phyloP scores from a whole-genome alignment of 35 echinoderm and acorn worm genomes.

The Stichopus chloronotus region DNA sequence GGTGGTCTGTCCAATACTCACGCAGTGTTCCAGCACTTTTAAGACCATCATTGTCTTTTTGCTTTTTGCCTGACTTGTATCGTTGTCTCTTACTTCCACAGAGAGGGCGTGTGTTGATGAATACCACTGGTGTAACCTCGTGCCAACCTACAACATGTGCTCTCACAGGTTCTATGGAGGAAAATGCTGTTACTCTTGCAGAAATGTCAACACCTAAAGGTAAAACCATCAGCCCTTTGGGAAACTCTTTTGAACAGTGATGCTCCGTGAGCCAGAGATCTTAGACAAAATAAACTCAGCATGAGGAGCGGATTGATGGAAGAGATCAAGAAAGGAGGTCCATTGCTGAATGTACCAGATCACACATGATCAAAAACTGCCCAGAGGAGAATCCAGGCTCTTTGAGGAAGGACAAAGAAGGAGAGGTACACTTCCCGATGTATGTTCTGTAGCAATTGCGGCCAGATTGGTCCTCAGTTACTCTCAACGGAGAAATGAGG shows the following conservation, averaged over 20 bases:
- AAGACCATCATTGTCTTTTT: too few relatives aligned
- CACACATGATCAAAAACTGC: too few relatives aligned
- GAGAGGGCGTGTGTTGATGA: conserved; percentile 68
- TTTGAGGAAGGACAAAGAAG: too few relatives aligned
- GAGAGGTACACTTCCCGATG: too few relatives aligned
- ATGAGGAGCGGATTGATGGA: not conserved
- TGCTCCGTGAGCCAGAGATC: not conserved
- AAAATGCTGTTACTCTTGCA: conserved; percentile 94
- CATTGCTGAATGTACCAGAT: not conserved
- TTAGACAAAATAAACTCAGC: not conserved
- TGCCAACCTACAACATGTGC: conserved; percentile 91
- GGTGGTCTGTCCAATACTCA: too few relatives aligned
- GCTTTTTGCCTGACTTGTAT: too few relatives aligned
- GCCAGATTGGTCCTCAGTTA: too few relatives aligned
- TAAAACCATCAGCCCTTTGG: not conserved
- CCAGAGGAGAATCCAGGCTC: too few relatives aligned
- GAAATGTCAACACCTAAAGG: conserved; percentile 34
- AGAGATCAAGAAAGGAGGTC: not conserved
- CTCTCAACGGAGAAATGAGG: not conserved
- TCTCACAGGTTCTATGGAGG: conserved; percentile 83
- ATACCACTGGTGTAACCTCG: conserved; percentile 96
- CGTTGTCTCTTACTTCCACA: conserved; percentile 18
- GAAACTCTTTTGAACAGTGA: not conserved
- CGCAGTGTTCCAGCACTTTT: too few relatives aligned
- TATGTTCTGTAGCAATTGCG: too few relatives aligned